Evolutionary conservation across 2,888 invertebrate genomes (phyloP).

Genomic region (Brenthis daphne): DNA sequence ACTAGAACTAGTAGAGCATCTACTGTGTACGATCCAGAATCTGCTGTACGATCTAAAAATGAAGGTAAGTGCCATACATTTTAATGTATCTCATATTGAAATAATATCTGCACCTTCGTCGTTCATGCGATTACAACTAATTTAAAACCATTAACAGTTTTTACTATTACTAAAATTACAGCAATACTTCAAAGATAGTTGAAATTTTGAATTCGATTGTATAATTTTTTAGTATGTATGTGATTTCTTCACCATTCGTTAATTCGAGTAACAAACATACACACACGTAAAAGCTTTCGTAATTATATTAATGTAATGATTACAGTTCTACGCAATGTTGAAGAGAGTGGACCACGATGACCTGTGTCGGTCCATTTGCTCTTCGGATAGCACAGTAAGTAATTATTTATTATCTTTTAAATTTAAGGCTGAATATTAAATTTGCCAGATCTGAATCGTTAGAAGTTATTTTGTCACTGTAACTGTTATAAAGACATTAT

Average conservation of each 20-base stretch:
- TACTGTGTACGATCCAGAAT: conserved; percentile 31
- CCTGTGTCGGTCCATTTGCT: conserved; percentile 51
- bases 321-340: conserved; percentile 56
- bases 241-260: background rate
- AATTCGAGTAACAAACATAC: background rate
- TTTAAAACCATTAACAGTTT: too few species aligned
- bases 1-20: conserved; percentile 31
- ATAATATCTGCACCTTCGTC: background rate
- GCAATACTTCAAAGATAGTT: too few species aligned
- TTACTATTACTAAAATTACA: too few species aligned
- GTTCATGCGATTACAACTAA: too few species aligned
- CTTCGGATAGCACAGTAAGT: conserved; percentile 41
- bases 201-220: too few species aligned
- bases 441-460: background rate
- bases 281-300: background rate
- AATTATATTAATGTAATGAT: conserved; percentile 29
- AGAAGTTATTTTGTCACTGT: too few species aligned
- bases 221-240: too few species aligned
- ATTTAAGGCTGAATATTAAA: background rate
- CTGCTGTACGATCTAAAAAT: conserved; percentile 52
- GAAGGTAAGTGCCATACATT: conserved; percentile 43
- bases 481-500: too few species aligned
- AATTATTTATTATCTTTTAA: background rate
- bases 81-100: background rate
- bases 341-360: conserved; percentile 53